A percentile compares a stretch with the other conserved stretches of the same genome.
These are phyloP conservation scores for Tenualosa thibaudeaui DNA, from an alignment of 2,797 vertebrate genomes.

Conservation along the genomic window DNA sequence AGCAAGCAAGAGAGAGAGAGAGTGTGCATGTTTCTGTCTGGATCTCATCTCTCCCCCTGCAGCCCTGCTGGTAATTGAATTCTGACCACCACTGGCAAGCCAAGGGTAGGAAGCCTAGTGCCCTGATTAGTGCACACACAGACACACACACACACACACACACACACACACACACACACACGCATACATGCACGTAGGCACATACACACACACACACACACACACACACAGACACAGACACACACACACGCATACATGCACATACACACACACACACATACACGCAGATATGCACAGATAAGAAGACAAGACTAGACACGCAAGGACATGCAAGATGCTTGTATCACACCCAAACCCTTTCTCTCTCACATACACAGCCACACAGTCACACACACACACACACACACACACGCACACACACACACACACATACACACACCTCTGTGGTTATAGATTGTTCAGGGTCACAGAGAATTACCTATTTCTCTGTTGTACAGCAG, in stretches of 20 bases:
- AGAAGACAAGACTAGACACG: too few species aligned
- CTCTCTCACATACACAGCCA: too few species aligned
- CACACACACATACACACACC: neutral
- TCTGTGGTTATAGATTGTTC: neutral
- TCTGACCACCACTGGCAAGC: neutral
- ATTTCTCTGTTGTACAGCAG: neutral
- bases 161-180: too few species aligned
- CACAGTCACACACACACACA: neutral
- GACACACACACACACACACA: neutral
- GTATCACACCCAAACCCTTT: too few species aligned
- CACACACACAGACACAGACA: too few species aligned
- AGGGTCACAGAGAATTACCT: neutral
- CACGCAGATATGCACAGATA: too few species aligned
- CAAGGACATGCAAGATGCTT: too few species aligned
- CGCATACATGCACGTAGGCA: neutral
- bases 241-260: too few species aligned
- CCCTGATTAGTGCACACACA: neutral
- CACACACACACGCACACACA: constrained; percentile 9
- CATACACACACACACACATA: too few species aligned
- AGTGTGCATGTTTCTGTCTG: neutral
- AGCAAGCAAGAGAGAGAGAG: neutral
- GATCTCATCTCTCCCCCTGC: neutral
- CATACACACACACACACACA: too few species aligned
- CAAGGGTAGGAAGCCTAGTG: neutral
- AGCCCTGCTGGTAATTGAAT: neutral